Evolutionary conservation across 37 sponge, comb jelly and placozoan genomes (phyloP), one percentile per base, ranked within the genome.

Genomic region (Amphimedon queenslandica): DNA sequence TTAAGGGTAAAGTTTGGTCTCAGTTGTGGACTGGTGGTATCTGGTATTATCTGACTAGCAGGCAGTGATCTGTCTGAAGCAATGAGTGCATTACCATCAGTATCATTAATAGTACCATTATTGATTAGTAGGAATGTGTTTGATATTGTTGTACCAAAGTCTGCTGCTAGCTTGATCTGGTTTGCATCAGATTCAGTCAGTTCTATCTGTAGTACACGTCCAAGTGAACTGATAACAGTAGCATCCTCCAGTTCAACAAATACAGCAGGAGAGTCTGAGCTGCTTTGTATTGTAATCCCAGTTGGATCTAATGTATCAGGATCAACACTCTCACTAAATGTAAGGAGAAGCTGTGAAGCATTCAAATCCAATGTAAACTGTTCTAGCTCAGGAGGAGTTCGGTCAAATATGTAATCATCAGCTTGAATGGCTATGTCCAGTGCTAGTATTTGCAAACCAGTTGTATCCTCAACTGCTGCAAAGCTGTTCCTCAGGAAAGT

Each of bases 241-340:
- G 79, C 87, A 37, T 73, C 77, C 30, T 53, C 56, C 0, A 85
- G 69, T 23, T 42, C 57, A 16, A 57, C 34, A 31, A 56, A 6
- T 1, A 82, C 72, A 20, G 81, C 51, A n/a, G 28, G 39, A 25
- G 51, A 69, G 69, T 72, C 58, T n/a, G 36, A 47, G 24, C 55
- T 63, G 55, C 77, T 93, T 35, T 89, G 72, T 25, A 94, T 76
- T 37, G 95, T 72, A 27, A 94, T 39, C 2, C 79, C 84, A 39
- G 75, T 29, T 25, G 81, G 31, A 47, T 77, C 64, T 37, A 95
- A 53, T 18, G 92, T 75, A 25, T 42, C 30, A 23, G 38, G 29
- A 27, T 70, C 75, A 42, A 95, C 75, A n/a, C 89, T 84, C 39
- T 95, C 92, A 43, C 89, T 81, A 73, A 95, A 95, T 27, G 84